Evolutionary conservation across 2,797 vertebrate genomes (phyloP).

Genomic region (Gadopsis marmoratus): DNA sequence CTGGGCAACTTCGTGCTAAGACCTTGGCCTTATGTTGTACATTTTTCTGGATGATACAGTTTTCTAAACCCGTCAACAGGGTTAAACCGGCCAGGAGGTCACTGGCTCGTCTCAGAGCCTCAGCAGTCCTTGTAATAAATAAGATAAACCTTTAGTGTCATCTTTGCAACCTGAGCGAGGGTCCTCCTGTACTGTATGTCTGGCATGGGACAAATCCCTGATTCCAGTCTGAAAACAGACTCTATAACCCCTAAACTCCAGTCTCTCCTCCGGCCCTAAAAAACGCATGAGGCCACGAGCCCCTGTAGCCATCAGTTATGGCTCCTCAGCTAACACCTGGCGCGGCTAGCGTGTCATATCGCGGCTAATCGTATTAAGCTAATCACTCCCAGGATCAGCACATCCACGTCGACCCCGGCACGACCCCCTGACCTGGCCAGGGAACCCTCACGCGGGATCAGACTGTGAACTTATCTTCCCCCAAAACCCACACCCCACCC

Average conservation of each 20-base stretch:
- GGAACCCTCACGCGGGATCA: conserved; percentile 68
- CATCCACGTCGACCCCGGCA: conserved; percentile 62
- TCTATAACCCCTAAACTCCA: conserved; percentile 3
- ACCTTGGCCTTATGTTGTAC: background rate
- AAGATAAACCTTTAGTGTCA: conserved; percentile 8
- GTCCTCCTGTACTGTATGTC: conserved; percentile 2
- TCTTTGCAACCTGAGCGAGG: conserved; percentile 5
- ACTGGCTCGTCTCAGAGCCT: background rate
- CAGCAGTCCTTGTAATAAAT: background rate
- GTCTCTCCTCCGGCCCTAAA: conserved; percentile 20
- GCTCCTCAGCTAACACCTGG: conserved; percentile 69
- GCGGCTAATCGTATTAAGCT: conserved; percentile 74
- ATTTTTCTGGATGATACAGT: background rate
- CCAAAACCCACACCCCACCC: conserved; percentile 57
- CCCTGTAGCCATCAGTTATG: conserved; percentile 8
- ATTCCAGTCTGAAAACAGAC: conserved; percentile 26
- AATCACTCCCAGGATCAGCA: conserved; percentile 80
- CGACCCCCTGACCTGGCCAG: conserved; percentile 67
- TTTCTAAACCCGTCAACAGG: background rate
- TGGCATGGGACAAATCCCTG: background rate
- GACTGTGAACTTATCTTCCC: conserved; percentile 59
- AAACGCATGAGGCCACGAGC: conserved; percentile 27
- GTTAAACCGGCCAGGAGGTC: background rate
- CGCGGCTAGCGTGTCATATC: conserved; percentile 74
- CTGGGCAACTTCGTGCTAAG: background rate